A percentile compares a stretch with the other conserved stretches of the same genome.
Conservation (phyloP, 2,113 vertebrate species). For the Mixornis gularis region DNA sequence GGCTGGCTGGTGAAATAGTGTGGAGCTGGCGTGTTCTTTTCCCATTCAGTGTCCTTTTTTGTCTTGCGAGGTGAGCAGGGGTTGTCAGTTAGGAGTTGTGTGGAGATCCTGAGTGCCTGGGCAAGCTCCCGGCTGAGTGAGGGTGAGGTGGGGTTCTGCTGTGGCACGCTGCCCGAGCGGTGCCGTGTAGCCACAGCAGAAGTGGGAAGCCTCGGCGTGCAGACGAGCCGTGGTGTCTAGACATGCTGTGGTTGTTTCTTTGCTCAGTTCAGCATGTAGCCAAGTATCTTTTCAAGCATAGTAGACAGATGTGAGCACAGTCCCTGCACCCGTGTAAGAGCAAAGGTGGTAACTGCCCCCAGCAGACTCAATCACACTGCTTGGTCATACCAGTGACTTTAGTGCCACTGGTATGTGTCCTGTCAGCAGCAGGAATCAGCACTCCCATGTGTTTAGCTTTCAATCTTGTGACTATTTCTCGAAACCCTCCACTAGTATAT, state of each 20-base stretch:
- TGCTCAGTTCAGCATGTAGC: background rate
- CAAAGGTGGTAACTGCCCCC: accelerated
- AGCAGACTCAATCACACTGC: accelerated
- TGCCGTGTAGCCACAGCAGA: accelerated
- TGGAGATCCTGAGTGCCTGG: background rate
- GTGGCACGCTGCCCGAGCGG: background rate
- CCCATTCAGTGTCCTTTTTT: accelerated
- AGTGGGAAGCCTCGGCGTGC: background rate
- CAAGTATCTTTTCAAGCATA: background rate
- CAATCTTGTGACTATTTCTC: background rate
- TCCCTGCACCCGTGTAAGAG: accelerated
- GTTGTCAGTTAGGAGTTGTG: background rate
- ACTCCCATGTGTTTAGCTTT: background rate
- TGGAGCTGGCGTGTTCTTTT: background rate
- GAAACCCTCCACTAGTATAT: background rate
- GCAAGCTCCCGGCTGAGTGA: background rate
- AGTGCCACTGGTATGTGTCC: background rate
- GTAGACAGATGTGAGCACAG: background rate
- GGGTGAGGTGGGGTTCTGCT: background rate
- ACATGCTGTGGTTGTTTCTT: background rate
- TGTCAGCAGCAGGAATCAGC: background rate
- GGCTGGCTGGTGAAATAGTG: background rate
- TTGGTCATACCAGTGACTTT: accelerated
- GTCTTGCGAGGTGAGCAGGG: accelerated
- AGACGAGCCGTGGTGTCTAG: background rate